Evolutionary conservation across 1,140 invertebrate species (phyloP).

Genomic region (Andrena cerasifolii): DNA sequence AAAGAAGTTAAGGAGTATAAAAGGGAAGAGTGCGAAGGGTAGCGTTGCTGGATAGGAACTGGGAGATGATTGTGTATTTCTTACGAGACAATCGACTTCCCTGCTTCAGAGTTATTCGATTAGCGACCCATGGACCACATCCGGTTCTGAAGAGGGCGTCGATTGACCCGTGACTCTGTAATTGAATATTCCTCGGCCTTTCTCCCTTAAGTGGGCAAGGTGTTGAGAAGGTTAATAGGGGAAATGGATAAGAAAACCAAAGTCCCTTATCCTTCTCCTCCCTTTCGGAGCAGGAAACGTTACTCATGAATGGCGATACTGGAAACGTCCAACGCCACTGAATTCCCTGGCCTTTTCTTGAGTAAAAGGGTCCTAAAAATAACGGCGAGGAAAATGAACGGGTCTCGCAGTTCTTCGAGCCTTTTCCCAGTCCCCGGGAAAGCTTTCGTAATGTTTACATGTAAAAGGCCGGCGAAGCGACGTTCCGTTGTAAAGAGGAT

Average conservation of each 20-base stretch:
- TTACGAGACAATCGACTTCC: neutral
- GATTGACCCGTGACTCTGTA: conserved; percentile 20
- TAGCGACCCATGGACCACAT: neutral
- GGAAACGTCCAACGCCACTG: neutral
- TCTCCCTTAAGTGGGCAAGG: neutral
- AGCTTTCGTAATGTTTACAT: conserved; percentile 15
- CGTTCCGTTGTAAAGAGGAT: neutral
- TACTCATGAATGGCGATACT: neutral
- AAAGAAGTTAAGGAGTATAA: too few relatives aligned
- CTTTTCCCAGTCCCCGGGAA: neutral
- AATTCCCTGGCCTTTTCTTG: neutral
- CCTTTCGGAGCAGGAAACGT: neutral
- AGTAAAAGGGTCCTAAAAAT: conserved; percentile 33
- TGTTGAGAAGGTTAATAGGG: neutral
- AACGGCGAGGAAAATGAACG: conserved; percentile 13
- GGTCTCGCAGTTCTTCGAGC: neutral
- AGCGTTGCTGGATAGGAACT: too few relatives aligned
- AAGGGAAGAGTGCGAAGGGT: too few relatives aligned
- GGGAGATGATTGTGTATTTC: neutral
- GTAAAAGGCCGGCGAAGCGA: neutral
- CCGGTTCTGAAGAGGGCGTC: neutral
- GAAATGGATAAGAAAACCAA: conserved; percentile 42
- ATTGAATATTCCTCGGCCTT: conserved; percentile 28
- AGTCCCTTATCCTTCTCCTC: neutral
- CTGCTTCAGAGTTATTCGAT: neutral